Percentiles rank a stretch among this genome's conserved stretches.
These are phyloP conservation scores for Leptopilina boulardi DNA, from an alignment of 1,140 invertebrate species.

Conservation along the genomic window DNA sequence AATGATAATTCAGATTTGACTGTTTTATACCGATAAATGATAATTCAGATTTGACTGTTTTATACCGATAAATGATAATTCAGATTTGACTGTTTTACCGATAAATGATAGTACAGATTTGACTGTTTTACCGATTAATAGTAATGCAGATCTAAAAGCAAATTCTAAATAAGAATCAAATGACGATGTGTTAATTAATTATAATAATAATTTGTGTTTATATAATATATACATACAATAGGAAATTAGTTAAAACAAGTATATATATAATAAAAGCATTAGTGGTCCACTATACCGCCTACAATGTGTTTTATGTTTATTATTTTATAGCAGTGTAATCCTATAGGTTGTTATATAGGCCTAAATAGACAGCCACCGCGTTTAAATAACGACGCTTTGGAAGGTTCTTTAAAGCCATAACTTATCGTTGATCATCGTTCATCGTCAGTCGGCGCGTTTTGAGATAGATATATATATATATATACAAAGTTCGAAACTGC, in stretches of 20 bases:
- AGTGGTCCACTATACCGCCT: slow-evolving; percentile 37
- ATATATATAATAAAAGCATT: not conserved
- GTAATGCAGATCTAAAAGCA: too few species aligned
- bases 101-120: too few species aligned
- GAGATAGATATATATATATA: slow-evolving; percentile 36
- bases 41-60: too few species aligned
- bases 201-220: too few species aligned
- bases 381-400: slow-evolving; percentile 66
- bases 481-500: slow-evolving; percentile 67
- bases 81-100: too few species aligned
- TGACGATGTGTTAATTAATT: too few species aligned
- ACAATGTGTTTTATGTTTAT: slow-evolving; percentile 71
- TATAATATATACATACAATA: too few species aligned
- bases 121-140: too few species aligned
- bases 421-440: slow-evolving; percentile 72
- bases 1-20: too few species aligned
- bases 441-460: slow-evolving; percentile 65
- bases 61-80: too few species aligned
- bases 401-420: slow-evolving; percentile 70
- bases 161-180: too few species aligned
- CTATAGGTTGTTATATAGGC: slow-evolving; percentile 64
- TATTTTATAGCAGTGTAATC: slow-evolving; percentile 72
- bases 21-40: too few species aligned
- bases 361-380: slow-evolving; percentile 70
- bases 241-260: not conserved